Percentiles rank a stretch among this genome's conserved stretches.
Conservation (phyloP, 2,113 vertebrate genomes). For the Parus major region DNA sequence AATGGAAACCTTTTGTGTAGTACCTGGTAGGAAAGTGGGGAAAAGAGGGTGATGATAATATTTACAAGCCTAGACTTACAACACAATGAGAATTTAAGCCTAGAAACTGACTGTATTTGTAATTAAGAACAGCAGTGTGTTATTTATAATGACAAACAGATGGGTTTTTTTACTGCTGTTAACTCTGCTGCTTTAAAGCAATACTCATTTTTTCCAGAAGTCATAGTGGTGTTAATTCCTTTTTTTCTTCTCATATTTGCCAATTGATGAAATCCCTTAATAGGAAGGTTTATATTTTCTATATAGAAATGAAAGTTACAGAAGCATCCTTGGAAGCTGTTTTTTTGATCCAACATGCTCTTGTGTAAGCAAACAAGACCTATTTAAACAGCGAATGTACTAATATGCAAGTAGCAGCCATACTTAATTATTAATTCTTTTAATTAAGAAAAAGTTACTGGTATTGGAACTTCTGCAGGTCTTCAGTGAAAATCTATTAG, state of each 20-base stretch:
- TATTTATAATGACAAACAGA: not conserved
- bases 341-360: not conserved
- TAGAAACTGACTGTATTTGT: not conserved
- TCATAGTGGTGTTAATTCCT: not conserved
- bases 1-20: not conserved
- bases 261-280: not conserved
- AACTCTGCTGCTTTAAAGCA: not conserved
- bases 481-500: not conserved
- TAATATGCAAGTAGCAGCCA: not conserved
- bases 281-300: not conserved
- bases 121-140: not conserved
- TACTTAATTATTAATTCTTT: not conserved
- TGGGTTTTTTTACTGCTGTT: not conserved
- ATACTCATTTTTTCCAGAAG: not conserved
- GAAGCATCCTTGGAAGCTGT: not conserved
- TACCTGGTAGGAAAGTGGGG: not conserved
- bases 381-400: not conserved
- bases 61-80: not conserved
- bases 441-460: not conserved
- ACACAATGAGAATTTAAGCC: not conserved
- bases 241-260: not conserved
- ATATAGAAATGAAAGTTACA: not conserved
- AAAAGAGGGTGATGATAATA: not conserved
- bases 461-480: not conserved
- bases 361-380: not conserved